phyloP scores from a whole-genome alignment of 2,797 vertebrate genomes.

The Gallinago solitaria region DNA sequence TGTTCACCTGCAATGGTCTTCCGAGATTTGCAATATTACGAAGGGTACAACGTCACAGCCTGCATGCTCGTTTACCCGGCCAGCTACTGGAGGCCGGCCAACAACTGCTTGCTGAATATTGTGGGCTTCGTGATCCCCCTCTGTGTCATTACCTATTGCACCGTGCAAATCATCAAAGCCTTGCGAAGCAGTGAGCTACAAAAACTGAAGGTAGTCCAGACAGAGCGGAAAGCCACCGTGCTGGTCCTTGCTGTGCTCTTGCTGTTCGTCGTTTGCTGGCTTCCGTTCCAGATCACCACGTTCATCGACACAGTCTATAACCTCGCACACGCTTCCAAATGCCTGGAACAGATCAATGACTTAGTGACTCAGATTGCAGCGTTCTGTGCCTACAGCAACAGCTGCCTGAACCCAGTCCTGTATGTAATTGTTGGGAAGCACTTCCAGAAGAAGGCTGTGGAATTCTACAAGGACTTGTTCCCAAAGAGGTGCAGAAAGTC shows the following conservation, averaged over 20 bases:
- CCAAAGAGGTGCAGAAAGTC: conserved; percentile 20
- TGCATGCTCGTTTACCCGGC: conserved; percentile 79
- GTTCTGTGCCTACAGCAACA: conserved; percentile 85
- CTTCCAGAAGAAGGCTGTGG: conserved; percentile 83
- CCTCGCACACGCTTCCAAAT: conserved; percentile 61
- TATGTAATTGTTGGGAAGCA: conserved; percentile 89
- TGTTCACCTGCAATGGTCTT: conserved; percentile 83
- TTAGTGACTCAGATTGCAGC: conserved; percentile 78
- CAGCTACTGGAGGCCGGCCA: conserved; percentile 77
- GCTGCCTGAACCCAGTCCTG: conserved; percentile 88
- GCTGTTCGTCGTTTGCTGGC: conserved; percentile 85
- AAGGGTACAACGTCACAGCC: conserved; percentile 65
- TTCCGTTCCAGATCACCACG: conserved; percentile 85
- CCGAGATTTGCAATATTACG: conserved; percentile 70
- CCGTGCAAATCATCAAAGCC: conserved; percentile 77
- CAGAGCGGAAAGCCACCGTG: conserved; percentile 80
- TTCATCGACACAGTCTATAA: conserved; percentile 80
- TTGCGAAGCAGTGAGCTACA: conserved; percentile 76
- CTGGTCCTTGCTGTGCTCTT: conserved; percentile 83
- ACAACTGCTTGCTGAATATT: conserved; percentile 79
- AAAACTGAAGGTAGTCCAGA: conserved; percentile 71
- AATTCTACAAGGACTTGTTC: conserved; percentile 65
- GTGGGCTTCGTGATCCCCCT: conserved; percentile 87
- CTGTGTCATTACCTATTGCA: conserved; percentile 81
- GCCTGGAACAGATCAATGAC: conserved; percentile 69